Evolutionary conservation across 1,140 invertebrate genomes (phyloP).

Genomic region (Capitella teleta): DNA sequence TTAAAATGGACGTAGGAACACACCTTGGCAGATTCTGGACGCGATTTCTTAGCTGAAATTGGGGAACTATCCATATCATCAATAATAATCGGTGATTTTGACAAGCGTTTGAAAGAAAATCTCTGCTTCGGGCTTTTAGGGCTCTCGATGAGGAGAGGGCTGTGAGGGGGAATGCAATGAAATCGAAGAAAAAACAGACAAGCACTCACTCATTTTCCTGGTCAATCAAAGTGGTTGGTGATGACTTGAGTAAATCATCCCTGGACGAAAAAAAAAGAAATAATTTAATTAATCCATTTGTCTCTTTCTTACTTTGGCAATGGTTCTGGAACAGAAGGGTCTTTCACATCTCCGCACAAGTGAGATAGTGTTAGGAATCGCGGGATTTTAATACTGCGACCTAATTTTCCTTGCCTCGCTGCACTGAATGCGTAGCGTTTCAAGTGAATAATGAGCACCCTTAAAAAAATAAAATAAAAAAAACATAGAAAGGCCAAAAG

Average conservation of each 20-base stretch:
- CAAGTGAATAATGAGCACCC: constrained; percentile 33
- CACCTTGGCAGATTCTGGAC: background rate
- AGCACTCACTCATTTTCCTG: background rate
- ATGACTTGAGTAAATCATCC: too few species aligned
- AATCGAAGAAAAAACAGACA: too few species aligned
- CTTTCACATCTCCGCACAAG: constrained; percentile 20
- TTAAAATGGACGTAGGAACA: background rate
- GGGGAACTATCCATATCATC: background rate
- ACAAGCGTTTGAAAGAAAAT: background rate
- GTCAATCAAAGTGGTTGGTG: background rate
- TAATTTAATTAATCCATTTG: background rate
- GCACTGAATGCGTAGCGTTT: constrained; percentile 28
- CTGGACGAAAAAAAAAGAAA: background rate
- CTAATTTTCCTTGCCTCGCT: constrained; percentile 19
- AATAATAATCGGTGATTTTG: background rate
- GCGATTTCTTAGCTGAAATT: background rate
- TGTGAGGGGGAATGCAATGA: too few species aligned
- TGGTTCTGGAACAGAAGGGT: constrained; percentile 14
- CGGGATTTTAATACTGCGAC: constrained; percentile 18
- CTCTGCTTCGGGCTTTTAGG: background rate
- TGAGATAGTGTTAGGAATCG: constrained; percentile 17
- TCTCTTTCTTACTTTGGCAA: too few species aligned
- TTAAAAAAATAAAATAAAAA: constrained; percentile 3
- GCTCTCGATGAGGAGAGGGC: too few species aligned
- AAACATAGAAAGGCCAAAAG: background rate